phyloP scores from a whole-genome alignment of 2,797 vertebrate species.

The Hipposideros larvatus region DNA sequence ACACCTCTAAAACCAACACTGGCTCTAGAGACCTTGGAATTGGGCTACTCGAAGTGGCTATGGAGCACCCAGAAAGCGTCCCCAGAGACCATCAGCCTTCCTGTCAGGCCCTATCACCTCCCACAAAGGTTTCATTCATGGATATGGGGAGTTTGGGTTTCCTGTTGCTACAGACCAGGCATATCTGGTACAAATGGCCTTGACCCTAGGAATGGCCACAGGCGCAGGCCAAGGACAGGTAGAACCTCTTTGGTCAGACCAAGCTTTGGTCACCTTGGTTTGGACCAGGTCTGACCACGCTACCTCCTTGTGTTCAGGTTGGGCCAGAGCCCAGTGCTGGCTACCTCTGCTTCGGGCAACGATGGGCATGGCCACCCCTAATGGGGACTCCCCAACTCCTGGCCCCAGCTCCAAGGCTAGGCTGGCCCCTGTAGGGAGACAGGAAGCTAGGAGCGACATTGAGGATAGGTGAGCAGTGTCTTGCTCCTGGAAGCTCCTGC shows the following conservation, averaged over 20 bases:
- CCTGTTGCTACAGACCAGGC: neutral
- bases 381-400: neutral
- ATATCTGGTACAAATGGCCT: neutral
- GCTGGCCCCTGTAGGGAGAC: neutral
- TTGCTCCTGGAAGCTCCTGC: neutral
- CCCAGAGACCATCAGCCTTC: neutral
- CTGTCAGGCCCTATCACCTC: neutral
- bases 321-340: neutral
- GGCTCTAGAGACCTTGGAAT: neutral
- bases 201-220: neutral
- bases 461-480: neutral
- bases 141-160: neutral
- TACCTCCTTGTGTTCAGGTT: neutral
- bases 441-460: neutral
- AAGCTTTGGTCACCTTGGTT: neutral
- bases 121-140: neutral
- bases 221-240: neutral
- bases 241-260: neutral
- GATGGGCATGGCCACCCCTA: rapidly evolving
- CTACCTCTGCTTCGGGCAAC: neutral
- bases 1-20: neutral
- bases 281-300: neutral
- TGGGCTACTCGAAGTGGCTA: neutral
- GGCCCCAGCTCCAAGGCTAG: neutral
- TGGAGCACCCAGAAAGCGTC: neutral